Conservation (phyloP, 1,140 invertebrate species). For the Arion vulgaris region DNA sequence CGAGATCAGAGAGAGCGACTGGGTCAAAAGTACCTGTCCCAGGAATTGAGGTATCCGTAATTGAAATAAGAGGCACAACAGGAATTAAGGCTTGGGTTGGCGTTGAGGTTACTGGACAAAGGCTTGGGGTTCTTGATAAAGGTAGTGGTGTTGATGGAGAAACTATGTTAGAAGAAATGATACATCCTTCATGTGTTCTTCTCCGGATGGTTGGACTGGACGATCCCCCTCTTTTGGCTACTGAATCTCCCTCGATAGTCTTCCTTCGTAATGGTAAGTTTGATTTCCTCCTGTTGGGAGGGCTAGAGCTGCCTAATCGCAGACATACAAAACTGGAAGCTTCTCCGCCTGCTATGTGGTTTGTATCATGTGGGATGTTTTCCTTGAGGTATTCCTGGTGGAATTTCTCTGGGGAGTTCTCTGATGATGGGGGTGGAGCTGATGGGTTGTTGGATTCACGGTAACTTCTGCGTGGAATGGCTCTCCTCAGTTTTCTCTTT, state of each 20-base stretch:
- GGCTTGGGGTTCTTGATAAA: neutral
- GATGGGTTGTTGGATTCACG: slow-evolving; percentile 22
- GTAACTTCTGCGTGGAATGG: slow-evolving; percentile 41
- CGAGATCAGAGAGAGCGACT: slow-evolving; percentile 12
- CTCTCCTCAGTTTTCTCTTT: slow-evolving; percentile 39
- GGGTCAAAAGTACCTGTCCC: slow-evolving; percentile 11
- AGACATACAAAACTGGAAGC: neutral
- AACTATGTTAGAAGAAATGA: neutral
- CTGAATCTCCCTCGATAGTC: slow-evolving; percentile 37
- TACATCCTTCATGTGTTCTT: slow-evolving; percentile 27
- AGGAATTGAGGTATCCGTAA: slow-evolving; percentile 27
- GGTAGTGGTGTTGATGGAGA: neutral
- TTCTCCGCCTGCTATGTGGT: neutral
- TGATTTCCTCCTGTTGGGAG: slow-evolving; percentile 21
- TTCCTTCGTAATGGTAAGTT: slow-evolving; percentile 25
- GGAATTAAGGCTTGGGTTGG: neutral
- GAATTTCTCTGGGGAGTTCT: slow-evolving; percentile 28
- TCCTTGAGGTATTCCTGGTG: neutral
- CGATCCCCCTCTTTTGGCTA: slow-evolving; percentile 30
- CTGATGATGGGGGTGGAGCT: slow-evolving; percentile 33
- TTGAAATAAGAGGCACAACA: slow-evolving; percentile 30
- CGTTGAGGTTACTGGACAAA: neutral
- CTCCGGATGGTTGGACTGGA: slow-evolving; percentile 38
- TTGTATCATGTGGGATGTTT: neutral
- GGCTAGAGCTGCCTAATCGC: slow-evolving; percentile 29